Percentiles rank a stretch among this genome's conserved stretches.
These are phyloP conservation scores for Hippocampus guttulatus DNA, from an alignment of 2,113 vertebrate species.

Conservation along the genomic window DNA sequence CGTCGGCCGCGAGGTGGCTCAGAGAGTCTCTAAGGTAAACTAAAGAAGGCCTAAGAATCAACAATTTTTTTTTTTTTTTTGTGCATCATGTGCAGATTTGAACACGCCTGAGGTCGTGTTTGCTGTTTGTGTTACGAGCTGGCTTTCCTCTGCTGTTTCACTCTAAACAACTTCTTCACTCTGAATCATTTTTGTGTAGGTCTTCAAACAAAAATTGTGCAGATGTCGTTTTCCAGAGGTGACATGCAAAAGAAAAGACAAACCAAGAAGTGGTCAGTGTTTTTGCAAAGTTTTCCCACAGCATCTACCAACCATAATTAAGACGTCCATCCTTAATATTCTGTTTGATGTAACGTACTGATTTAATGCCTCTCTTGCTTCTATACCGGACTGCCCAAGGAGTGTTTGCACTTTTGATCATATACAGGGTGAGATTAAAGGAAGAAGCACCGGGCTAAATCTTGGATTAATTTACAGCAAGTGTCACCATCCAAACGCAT, in stretches of 20 bases:
- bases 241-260: slow-evolving; percentile 27
- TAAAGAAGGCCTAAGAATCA: neutral
- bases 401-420: slow-evolving; percentile 46
- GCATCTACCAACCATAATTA: slow-evolving; percentile 52
- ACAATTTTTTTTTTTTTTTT: neutral
- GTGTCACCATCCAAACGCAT: neutral
- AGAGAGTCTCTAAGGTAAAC: slow-evolving; percentile 95
- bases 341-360: slow-evolving; percentile 53
- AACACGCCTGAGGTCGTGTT: slow-evolving; percentile 14
- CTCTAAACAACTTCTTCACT: slow-evolving; percentile 11
- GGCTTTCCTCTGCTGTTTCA: slow-evolving; percentile 1
- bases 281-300: slow-evolving; percentile 34
- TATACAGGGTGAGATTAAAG: slow-evolving; percentile 55
- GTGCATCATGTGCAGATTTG: slow-evolving; percentile 1
- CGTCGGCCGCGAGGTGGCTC: slow-evolving; percentile 91
- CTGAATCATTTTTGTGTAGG: neutral
- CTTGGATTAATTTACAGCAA: neutral
- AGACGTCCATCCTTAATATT: slow-evolving; percentile 33
- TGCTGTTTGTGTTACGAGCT: slow-evolving; percentile 17
- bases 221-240: slow-evolving; percentile 31
- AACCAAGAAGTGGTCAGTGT: slow-evolving; percentile 14
- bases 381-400: slow-evolving; percentile 38
- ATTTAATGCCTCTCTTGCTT: slow-evolving; percentile 39
- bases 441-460: slow-evolving; percentile 32
- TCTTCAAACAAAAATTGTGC: slow-evolving; percentile 4